Conservation (phyloP, 2,888 invertebrate species). For the Serripes groenlandicus region DNA sequence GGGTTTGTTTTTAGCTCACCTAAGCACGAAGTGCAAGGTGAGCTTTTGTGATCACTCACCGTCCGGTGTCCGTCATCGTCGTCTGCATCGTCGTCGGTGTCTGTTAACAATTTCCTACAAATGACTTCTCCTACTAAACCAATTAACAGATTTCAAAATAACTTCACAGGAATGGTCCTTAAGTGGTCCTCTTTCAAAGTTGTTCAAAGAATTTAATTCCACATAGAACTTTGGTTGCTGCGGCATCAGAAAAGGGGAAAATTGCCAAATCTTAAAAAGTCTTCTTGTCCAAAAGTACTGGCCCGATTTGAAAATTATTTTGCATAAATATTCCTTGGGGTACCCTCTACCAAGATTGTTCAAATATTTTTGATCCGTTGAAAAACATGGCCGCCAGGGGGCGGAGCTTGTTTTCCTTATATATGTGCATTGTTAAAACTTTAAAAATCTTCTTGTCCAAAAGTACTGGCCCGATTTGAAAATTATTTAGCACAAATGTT, state of each 20-base stretch:
- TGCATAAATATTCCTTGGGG: neutral
- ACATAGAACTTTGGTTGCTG: neutral
- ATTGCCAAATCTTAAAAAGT: neutral
- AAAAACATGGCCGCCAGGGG: neutral
- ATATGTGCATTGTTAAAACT: neutral
- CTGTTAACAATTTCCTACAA: neutral
- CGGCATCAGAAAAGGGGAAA: neutral
- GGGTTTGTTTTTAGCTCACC: neutral
- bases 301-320: neutral
- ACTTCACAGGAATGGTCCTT: neutral
- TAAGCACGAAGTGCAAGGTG: neutral
- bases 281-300: neutral
- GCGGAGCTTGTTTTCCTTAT: neutral
- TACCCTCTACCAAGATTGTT: neutral
- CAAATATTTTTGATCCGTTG: neutral
- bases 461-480: neutral
- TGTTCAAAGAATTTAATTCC: neutral
- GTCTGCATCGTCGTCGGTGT: neutral
- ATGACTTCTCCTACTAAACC: neutral
- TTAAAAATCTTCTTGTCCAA: neutral
- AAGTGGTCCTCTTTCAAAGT: neutral
- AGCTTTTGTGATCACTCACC: neutral
- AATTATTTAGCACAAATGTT: neutral
- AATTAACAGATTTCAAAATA: neutral
- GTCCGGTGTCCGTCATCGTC: neutral